Base-by-base conservation (phyloP, 1,140 invertebrate genomes). In the Drosophila subpulchrella region DNA sequence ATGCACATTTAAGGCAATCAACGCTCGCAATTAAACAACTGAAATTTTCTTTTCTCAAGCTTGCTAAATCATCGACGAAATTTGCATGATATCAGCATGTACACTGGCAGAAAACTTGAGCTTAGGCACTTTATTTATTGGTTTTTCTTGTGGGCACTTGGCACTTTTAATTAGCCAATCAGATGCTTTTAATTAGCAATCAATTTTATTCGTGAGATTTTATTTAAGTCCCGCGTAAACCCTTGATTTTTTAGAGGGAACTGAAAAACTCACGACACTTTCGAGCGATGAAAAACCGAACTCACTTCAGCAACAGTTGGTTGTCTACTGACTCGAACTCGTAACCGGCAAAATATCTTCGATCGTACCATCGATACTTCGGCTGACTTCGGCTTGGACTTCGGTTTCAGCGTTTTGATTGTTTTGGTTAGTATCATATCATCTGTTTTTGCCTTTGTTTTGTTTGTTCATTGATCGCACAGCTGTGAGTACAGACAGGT, bases 301-400 rank as follows among this genome's bases (percentile, higher is more conserved):
- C 82, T 75, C 60, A 53, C 51, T 60, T 15, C 32, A 60, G 83
- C 86, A 90, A 90, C 86, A 90, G 86, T 90, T 90, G 86, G 86
- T 90, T 91, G 56, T 38, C 73, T 73, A 86, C 73, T 90, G 79
- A 80, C 60, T 48, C 66, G 71, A 34, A 82, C 60, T 48, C 66
- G 71, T 70, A 63, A 79, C 65, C 44, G 59, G 38, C 58, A 34
- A 61, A 30, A 42, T 38, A 67, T 53, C 47, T 56, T 53, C 42
- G 62, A 66, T 75, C 55, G 67, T 61, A 67, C 42, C 51, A 48
- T 48, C 50, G 59, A 56, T 65, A 8, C 71, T 30, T 65, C 72
- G 71, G 55, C 11, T 46, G 24, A 17, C 63, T 72, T 68, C 50
- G 50, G 47, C 41, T 61, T 30, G 24, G 15, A 38, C 27, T 70